These are phyloP conservation scores for Cinclus mexicanus DNA, from an alignment of 2,113 vertebrate species.

Conservation along the genomic window DNA sequence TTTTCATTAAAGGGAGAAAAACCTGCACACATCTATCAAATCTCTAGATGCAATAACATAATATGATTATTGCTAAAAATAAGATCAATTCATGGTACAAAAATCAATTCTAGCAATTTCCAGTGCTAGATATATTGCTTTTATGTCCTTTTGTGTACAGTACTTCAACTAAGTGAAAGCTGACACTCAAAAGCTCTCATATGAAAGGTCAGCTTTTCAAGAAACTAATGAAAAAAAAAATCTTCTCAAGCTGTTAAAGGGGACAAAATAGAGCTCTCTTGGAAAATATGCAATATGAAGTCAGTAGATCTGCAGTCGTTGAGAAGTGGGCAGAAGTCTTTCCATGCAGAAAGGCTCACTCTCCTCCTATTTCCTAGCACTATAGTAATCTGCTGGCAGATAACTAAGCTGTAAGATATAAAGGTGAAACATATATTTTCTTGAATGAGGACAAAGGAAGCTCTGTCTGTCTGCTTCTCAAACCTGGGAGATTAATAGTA, in stretches of 20 bases:
- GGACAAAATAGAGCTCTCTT: not conserved
- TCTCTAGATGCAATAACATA: constrained; percentile 10
- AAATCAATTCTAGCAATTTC: constrained; percentile 45
- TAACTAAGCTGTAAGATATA: not conserved
- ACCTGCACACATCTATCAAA: not conserved
- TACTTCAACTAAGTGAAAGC: constrained; percentile 25
- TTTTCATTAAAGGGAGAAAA: constrained; percentile 18
- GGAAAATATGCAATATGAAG: not conserved
- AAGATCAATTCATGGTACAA: constrained; percentile 36
- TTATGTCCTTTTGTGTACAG: not conserved
- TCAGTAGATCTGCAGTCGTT: not conserved
- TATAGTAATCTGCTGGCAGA: not conserved
- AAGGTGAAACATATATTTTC: not conserved
- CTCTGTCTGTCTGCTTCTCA: not conserved
- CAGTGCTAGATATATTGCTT: constrained; percentile 26
- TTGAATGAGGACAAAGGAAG: constrained; percentile 14
- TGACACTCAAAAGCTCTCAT: constrained; percentile 2
- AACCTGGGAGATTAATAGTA: not conserved
- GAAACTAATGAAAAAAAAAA: not conserved
- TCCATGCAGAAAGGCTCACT: not conserved
- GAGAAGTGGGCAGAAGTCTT: not conserved
- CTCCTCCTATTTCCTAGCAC: not conserved
- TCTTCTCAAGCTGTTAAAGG: not conserved
- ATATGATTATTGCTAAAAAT: constrained; percentile 48
- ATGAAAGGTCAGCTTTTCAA: not conserved